Evolutionary conservation across 2,113 vertebrate species (phyloP).

Genomic region (Plecotus auritus): DNA sequence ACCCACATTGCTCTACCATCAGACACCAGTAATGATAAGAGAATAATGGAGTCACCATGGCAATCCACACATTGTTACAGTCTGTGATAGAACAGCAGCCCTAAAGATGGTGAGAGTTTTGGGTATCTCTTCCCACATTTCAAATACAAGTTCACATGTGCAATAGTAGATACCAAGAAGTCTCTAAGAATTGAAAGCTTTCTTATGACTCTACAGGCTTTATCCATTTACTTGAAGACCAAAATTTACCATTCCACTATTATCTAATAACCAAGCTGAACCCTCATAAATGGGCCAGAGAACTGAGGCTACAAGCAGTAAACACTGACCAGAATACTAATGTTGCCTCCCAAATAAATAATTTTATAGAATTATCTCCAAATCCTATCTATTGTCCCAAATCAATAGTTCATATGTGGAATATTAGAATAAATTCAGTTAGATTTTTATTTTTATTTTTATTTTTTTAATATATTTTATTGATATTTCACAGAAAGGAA

Average conservation of each 20-base stretch:
- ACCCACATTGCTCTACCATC: not conserved
- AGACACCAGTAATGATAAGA: not conserved
- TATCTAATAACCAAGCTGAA: not conserved
- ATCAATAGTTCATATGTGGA: not conserved
- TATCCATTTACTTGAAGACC: not conserved
- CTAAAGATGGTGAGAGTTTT: not conserved
- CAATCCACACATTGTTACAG: not conserved
- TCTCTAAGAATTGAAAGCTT: not conserved
- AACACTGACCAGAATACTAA: not conserved
- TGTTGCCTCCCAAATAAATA: not conserved
- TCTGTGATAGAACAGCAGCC: not conserved
- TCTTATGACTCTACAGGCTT: not conserved
- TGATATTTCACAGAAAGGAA: too few relatives aligned
- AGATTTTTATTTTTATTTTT: too few relatives aligned
- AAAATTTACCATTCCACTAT: not conserved
- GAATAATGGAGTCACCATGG: not conserved
- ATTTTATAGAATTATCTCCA: not conserved
- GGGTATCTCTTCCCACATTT: not conserved
- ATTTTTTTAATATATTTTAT: too few relatives aligned
- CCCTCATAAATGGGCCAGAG: not conserved
- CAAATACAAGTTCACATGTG: not conserved
- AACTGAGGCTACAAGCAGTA: not conserved
- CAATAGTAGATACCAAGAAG: not conserved
- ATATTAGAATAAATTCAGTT: not conserved
- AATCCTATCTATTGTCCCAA: not conserved